Evolutionary conservation across 92 coral and sea anemone species (phyloP).

Genomic region (Phenganax stokvisi): DNA sequence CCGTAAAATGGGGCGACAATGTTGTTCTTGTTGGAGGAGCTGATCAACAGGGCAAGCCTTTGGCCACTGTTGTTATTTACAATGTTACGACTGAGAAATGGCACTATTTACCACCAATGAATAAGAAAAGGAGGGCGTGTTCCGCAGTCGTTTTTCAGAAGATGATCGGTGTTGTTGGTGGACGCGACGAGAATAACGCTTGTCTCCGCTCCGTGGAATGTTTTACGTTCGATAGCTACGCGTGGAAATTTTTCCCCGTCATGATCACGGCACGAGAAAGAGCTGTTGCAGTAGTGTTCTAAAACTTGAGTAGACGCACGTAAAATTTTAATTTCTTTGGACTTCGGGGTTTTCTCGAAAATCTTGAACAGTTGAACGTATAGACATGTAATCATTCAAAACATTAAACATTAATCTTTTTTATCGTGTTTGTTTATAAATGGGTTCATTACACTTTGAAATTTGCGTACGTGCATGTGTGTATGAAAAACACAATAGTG

Average conservation of each 20-base stretch:
- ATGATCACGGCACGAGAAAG: constrained; percentile 15
- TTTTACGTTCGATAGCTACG: not conserved
- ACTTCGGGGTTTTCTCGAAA: too few species aligned
- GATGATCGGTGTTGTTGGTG: constrained; percentile 20
- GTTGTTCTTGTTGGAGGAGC: constrained; percentile 29
- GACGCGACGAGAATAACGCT: not conserved
- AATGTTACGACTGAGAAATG: constrained; percentile 18
- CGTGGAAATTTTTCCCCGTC: constrained; percentile 22
- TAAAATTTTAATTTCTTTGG: too few species aligned
- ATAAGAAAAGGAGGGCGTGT: constrained; percentile 8
- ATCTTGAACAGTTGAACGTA: too few species aligned
- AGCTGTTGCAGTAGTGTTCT: constrained; percentile 15
- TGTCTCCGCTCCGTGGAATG: constrained; percentile 8
- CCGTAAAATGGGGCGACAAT: constrained; percentile 25
- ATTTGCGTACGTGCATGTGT: too few species aligned
- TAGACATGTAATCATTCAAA: too few species aligned
- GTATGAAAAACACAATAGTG: too few species aligned
- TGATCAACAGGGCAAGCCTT: not conserved
- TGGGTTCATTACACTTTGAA: too few species aligned
- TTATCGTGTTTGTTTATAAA: too few species aligned
- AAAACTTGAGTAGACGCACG: not conserved
- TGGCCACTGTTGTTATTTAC: constrained; percentile 20
- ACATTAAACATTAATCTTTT: too few species aligned
- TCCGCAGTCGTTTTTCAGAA: constrained; percentile 9
- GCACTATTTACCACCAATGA: constrained; percentile 9